A percentile compares a stretch with the other conserved stretches of the same genome.
These are phyloP conservation scores for Chiloscyllium punctatum DNA, from an alignment of 2,797 vertebrate species.

Conservation along the genomic window DNA sequence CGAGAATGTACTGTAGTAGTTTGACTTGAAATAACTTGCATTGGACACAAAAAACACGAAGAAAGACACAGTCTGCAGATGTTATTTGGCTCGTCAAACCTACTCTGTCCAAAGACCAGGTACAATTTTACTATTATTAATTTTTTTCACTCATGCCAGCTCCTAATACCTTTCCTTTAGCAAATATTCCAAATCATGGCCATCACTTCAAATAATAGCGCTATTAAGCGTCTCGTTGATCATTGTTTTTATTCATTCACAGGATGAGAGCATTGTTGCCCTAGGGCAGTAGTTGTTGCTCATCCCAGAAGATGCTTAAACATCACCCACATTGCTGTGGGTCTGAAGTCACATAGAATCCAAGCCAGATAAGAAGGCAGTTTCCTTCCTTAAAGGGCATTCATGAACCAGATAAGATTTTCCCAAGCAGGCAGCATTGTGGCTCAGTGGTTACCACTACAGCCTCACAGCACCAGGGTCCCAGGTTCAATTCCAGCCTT, in stretches of 20 bases:
- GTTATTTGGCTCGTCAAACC: neutral
- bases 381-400: too few relatives aligned
- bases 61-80: neutral
- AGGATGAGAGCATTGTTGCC: too few relatives aligned
- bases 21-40: neutral
- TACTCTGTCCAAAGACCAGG: neutral
- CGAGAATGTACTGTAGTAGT: neutral
- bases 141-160: neutral
- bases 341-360: too few relatives aligned
- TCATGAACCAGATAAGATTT: too few relatives aligned
- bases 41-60: neutral
- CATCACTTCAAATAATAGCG: neutral
- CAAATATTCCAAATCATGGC: neutral
- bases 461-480: too few relatives aligned
- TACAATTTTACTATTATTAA: neutral
- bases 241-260: neutral
- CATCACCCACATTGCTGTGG: too few relatives aligned
- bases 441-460: too few relatives aligned
- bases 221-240: neutral
- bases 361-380: too few relatives aligned
- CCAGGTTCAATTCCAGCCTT: too few relatives aligned
- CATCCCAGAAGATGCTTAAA: too few relatives aligned
- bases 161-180: neutral
- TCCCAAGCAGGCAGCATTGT: too few relatives aligned
- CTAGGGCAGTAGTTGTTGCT: too few relatives aligned